Conservation (phyloP, 2,113 vertebrate species). For the Mohoua ochrocephala region DNA sequence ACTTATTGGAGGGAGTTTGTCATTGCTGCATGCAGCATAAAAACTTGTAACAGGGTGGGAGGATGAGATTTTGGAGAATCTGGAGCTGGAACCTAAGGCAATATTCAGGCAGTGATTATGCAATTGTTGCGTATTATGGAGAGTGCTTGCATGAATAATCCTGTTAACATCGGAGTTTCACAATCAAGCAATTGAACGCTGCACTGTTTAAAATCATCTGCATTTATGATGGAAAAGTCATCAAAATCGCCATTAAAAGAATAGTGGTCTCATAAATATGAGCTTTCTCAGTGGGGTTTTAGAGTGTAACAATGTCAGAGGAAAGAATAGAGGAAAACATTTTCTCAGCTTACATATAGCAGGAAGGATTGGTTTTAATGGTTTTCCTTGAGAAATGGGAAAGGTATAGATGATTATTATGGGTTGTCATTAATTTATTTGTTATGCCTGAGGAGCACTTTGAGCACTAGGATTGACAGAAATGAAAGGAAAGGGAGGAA, state of each 20-base stretch:
- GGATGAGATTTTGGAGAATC: not conserved
- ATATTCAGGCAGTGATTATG: constrained; percentile 2
- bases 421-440: not conserved
- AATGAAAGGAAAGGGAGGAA: not conserved
- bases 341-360: not conserved
- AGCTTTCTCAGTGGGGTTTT: not conserved
- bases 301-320: not conserved
- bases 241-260: not conserved
- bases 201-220: not conserved
- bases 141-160: constrained; percentile 20
- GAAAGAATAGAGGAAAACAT: not conserved
- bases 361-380: not conserved
- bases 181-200: not conserved
- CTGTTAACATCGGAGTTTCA: not conserved
- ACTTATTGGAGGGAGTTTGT: not conserved
- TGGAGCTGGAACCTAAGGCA: constrained; percentile 23
- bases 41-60: not conserved
- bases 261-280: not conserved
- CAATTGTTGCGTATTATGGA: not conserved
- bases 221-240: not conserved
- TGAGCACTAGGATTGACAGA: not conserved
- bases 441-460: not conserved
- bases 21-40: not conserved
- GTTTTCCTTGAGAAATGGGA: not conserved
- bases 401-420: not conserved